Percentiles rank a stretch among this genome's conserved stretches.
phyloP scores from a whole-genome alignment of 2,797 vertebrate species.

The Clarias platycephalus region DNA sequence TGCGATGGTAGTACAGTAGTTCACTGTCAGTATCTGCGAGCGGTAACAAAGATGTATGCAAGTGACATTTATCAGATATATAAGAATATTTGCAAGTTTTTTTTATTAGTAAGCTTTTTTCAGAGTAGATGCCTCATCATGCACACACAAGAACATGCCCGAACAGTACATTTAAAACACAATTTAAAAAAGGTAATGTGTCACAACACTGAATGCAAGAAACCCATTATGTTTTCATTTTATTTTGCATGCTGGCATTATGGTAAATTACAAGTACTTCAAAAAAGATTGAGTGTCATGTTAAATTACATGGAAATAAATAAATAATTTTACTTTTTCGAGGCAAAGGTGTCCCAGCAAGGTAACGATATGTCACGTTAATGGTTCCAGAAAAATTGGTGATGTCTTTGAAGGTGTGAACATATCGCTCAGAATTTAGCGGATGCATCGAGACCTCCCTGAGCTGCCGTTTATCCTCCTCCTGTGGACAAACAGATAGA shows the following conservation, averaged over 20 bases:
- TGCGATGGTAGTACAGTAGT: background rate
- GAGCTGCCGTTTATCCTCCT: conserved; percentile 88
- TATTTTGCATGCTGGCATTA: conserved; percentile 9
- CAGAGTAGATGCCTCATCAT: background rate
- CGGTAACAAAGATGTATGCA: background rate
- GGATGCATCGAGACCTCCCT: conserved; percentile 89
- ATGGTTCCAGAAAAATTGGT: conserved; percentile 95
- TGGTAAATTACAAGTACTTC: background rate
- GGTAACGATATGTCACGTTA: conserved; percentile 94
- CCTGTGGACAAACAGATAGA: conserved; percentile 71
- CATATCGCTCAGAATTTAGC: conserved; percentile 87
- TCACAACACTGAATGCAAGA: background rate
- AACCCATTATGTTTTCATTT: background rate
- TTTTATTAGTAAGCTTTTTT: background rate
- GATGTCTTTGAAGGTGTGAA: conserved; percentile 90
- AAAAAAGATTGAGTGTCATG: background rate
- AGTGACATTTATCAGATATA: background rate
- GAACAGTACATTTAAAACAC: background rate
- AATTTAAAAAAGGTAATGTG: background rate
- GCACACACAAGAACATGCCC: background rate
- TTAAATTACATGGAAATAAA: background rate
- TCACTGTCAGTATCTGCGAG: background rate
- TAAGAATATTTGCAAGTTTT: background rate
- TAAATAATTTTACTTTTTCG: conserved; percentile 82
- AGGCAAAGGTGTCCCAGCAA: conserved; percentile 89